Conservation (phyloP, 2,888 invertebrate genomes). For the Folsomia manolachei region DNA sequence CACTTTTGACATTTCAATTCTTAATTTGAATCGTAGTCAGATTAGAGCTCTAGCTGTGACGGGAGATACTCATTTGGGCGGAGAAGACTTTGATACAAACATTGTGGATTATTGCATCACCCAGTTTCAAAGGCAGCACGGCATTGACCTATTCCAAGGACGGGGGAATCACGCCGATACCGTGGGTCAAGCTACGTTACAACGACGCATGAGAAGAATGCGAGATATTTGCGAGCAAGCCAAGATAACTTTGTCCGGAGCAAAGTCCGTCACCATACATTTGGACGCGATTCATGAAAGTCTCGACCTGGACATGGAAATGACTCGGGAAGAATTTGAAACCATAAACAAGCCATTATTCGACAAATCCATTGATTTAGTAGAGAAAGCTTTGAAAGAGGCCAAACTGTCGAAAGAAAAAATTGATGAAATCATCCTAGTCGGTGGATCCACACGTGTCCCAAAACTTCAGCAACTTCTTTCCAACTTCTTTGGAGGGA, state of each 20-base stretch:
- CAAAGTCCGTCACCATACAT: background rate
- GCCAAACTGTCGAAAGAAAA: slow-evolving; percentile 6
- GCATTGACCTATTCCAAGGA: background rate
- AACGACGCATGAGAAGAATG: slow-evolving; percentile 42
- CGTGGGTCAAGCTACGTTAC: slow-evolving; percentile 55
- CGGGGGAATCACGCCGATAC: slow-evolving; percentile 52
- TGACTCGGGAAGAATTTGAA: slow-evolving; percentile 26
- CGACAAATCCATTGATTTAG: slow-evolving; percentile 15
- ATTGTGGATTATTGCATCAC: slow-evolving; percentile 26
- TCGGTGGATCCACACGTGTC: slow-evolving; percentile 69
- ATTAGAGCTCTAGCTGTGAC: slow-evolving; percentile 19
- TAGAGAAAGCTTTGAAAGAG: slow-evolving; percentile 16
- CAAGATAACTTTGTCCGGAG: slow-evolving; percentile 14
- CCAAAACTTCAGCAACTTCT: slow-evolving; percentile 66
- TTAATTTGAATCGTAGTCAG: slow-evolving; percentile 13
- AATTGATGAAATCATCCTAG: slow-evolving; percentile 52
- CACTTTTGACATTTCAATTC: slow-evolving; percentile 37
- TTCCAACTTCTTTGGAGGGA: slow-evolving; percentile 58
- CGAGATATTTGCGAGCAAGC: slow-evolving; percentile 23
- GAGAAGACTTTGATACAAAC: slow-evolving; percentile 24
- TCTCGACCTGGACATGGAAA: slow-evolving; percentile 10
- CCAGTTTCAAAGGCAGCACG: slow-evolving; percentile 3
- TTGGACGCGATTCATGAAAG: slow-evolving; percentile 18
- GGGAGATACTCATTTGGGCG: slow-evolving; percentile 22
- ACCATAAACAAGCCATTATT: slow-evolving; percentile 18